Conservation (phyloP, 2,113 vertebrate species). For the Saguinus imperator region DNA sequence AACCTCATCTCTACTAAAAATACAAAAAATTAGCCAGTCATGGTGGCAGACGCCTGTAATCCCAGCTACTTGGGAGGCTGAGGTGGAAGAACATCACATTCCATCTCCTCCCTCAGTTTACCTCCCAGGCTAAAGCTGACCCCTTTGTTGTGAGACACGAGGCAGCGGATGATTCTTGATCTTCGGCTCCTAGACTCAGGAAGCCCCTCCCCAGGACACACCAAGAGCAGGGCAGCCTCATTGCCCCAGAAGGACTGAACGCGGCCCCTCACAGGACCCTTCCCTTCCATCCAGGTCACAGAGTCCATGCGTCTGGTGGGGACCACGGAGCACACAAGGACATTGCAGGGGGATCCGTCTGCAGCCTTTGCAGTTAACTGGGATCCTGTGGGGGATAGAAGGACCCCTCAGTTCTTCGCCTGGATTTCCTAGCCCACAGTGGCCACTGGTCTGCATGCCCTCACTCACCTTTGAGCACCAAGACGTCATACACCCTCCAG, state of each 20-base stretch:
- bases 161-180: constrained; percentile 37
- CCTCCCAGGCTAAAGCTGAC: constrained; percentile 72
- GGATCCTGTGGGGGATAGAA: constrained; percentile 50
- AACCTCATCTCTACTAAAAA: no score
- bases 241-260: constrained; percentile 50
- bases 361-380: constrained; percentile 58
- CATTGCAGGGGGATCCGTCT: constrained; percentile 55
- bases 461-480: constrained; percentile 66
- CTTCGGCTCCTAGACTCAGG: background rate
- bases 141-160: constrained; percentile 40
- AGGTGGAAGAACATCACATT: no score
- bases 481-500: constrained; percentile 73
- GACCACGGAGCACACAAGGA: constrained; percentile 59
- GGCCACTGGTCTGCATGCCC: background rate
- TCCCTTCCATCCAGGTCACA: constrained; percentile 71
- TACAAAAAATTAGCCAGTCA: no score
- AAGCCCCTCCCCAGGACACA: constrained; percentile 63
- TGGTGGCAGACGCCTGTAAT: no score
- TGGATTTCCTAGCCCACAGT: background rate
- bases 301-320: constrained; percentile 10
- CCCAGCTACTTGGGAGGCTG: no score
- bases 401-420: background rate
- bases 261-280: constrained; percentile 30
- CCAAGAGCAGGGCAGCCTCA: constrained; percentile 64
- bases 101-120: background rate